These are phyloP conservation scores for Nebria salina DNA, from an alignment of 2,888 invertebrate species.

Conservation along the genomic window DNA sequence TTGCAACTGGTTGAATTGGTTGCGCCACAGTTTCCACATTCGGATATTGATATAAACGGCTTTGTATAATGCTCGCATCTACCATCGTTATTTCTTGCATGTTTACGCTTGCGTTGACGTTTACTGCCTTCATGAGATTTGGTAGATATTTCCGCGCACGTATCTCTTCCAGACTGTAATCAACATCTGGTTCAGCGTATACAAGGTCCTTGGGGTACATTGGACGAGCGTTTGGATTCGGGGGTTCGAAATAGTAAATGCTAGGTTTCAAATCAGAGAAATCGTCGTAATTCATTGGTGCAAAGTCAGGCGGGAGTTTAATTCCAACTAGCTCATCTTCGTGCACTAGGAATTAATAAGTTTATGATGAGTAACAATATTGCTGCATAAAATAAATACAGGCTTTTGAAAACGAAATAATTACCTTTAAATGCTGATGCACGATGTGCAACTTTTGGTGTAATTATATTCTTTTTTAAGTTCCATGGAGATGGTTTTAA, in stretches of 20 bases:
- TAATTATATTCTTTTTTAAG: conserved; percentile 50
- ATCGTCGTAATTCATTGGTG: conserved; percentile 62
- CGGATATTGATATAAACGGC: background rate
- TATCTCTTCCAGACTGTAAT: conserved; percentile 83
- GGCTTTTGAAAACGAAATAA: conserved; percentile 12
- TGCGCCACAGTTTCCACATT: background rate
- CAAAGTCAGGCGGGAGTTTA: conserved; percentile 50
- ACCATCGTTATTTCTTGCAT: conserved; percentile 35
- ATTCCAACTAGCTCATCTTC: conserved; percentile 64
- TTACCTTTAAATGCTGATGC: conserved; percentile 65
- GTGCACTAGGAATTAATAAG: conserved; percentile 65
- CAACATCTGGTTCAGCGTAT: conserved; percentile 69
- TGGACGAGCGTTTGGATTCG: conserved; percentile 69
- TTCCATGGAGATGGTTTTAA: conserved; percentile 78
- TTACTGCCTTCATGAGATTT: conserved; percentile 6
- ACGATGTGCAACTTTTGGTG: conserved; percentile 57
- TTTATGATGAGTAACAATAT: background rate
- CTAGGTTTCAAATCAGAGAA: conserved; percentile 66
- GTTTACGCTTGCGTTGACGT: conserved; percentile 2
- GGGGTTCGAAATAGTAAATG: conserved; percentile 71
- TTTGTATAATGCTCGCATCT: conserved; percentile 25
- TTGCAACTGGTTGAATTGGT: background rate
- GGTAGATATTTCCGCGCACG: conserved; percentile 61
- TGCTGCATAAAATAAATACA: background rate
- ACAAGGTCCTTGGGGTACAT: conserved; percentile 78